Base-by-base conservation (phyloP, 2,113 vertebrate genomes). In the Prochilodus magdalenae region DNA sequence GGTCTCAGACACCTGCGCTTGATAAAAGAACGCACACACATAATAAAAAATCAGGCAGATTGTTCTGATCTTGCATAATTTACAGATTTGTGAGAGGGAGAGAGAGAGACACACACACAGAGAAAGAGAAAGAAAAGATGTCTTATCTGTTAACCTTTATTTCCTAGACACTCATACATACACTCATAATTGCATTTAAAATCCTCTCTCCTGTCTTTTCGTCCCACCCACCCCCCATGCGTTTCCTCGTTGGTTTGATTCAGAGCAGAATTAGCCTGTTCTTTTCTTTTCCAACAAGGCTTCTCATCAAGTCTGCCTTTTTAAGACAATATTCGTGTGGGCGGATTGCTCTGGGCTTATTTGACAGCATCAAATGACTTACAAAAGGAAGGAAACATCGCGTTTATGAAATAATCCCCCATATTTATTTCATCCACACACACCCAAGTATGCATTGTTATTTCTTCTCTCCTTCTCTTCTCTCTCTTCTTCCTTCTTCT, bases 291-390 rank as follows among this genome's bases (percentile, higher is more conserved):
- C 86, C 86, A 86, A 79, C 75, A 62, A 83, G 83, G 62, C 75
- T 69, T 87, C 89, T 90, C 90, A 87, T 93, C 89, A 90, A 90
- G 80, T 78, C 83, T 86, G 82, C 86, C 69, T 91, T 90, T 83
- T 83, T 81, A 86, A 91, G 88, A 92, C 90, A 89, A 91, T 87
- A 89, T 89, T 83, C 82, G 87, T 11, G 93, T 92, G 92, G 94
- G 93, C 53, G 90, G 90, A 74, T 90, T 89, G 91, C 94, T 93
- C 87, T 83, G 89, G 92, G 92, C 92, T 88, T 84, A 89, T 93
- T 93, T 92, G 87, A 92, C 86, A 86, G 90, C 89, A 94, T 93
- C 92, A 92, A 92, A 93, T 92, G 91, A 89, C 89, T 93, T 89
- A 83, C 86, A 88, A 86, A 87, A 88, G 90, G 87, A 91, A 88